phyloP scores from a whole-genome alignment of 2,888 invertebrate genomes.

The Uropetala carovei region DNA sequence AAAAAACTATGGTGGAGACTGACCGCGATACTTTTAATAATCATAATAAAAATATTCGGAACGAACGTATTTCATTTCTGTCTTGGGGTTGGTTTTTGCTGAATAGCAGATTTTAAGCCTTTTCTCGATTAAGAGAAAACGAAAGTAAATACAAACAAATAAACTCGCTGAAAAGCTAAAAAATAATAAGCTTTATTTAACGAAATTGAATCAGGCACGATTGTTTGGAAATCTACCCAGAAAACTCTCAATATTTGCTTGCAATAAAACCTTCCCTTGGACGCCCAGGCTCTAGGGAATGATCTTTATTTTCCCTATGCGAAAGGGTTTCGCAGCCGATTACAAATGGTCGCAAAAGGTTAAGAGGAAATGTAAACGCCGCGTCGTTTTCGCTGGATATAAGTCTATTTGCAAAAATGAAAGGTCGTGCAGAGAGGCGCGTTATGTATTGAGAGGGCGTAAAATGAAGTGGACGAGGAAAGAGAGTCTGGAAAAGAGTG shows the following conservation, averaged over 20 bases:
- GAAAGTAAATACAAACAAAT: too few relatives aligned
- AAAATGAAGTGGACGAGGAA: background rate
- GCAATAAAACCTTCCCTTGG: background rate
- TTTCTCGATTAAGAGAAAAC: too few relatives aligned
- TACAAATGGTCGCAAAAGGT: background rate
- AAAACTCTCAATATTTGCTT: background rate
- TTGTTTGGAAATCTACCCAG: background rate
- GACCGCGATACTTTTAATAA: too few relatives aligned
- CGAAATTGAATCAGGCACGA: too few relatives aligned
- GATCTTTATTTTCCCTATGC: background rate
- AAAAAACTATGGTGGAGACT: too few relatives aligned
- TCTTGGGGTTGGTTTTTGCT: too few relatives aligned
- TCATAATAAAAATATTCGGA: too few relatives aligned
- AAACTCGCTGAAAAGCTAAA: too few relatives aligned
- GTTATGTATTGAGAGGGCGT: background rate
- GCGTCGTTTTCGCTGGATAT: background rate
- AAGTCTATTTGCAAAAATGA: constrained; percentile 21
- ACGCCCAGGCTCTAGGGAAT: background rate
- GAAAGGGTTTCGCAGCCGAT: constrained; percentile 1
- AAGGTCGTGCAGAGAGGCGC: background rate
- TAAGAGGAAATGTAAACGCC: constrained; percentile 16
- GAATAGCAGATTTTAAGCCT: too few relatives aligned
- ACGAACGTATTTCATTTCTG: too few relatives aligned
- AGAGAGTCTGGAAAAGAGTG: background rate
- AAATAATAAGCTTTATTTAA: too few relatives aligned